Conservation (phyloP, 2,113 vertebrate species). For the Corythornis vintsioides region DNA sequence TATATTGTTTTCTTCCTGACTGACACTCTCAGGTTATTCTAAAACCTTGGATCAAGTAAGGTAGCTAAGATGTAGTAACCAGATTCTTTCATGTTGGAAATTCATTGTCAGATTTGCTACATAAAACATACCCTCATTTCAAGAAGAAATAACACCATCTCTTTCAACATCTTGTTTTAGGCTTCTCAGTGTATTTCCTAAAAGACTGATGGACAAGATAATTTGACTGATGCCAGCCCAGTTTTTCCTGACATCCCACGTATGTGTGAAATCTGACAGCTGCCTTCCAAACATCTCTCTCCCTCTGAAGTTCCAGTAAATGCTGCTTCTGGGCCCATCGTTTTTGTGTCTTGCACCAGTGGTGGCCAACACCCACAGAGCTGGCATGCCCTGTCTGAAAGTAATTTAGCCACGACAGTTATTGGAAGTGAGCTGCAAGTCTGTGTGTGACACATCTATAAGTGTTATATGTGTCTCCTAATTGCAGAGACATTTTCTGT, state of each 20-base stretch:
- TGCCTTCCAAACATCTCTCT: neutral
- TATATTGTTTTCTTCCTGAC: constrained; percentile 48
- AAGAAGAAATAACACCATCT: constrained; percentile 48
- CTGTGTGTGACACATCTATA: neutral
- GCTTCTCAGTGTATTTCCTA: constrained; percentile 29
- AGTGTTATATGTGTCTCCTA: neutral
- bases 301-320: neutral
- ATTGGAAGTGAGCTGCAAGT: neutral
- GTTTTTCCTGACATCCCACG: constrained; percentile 8
- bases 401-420: neutral
- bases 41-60: constrained; percentile 60
- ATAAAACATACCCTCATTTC: constrained; percentile 58
- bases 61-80: constrained; percentile 46
- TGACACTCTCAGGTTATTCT: constrained; percentile 46
- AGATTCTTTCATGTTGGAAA: constrained; percentile 55
- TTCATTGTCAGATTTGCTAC: constrained; percentile 60
- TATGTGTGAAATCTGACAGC: constrained; percentile 1
- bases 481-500: neutral
- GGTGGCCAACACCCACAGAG: neutral
- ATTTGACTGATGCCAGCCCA: constrained; percentile 59
- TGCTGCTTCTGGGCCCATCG: neutral
- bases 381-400: neutral
- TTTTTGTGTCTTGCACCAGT: neutral
- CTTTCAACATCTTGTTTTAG: constrained; percentile 58
- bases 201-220: constrained; percentile 55